Evolutionary conservation across 2,888 invertebrate genomes (phyloP), one percentile per base, ranked within the genome.

Genomic region (Lysandra coridon): DNA sequence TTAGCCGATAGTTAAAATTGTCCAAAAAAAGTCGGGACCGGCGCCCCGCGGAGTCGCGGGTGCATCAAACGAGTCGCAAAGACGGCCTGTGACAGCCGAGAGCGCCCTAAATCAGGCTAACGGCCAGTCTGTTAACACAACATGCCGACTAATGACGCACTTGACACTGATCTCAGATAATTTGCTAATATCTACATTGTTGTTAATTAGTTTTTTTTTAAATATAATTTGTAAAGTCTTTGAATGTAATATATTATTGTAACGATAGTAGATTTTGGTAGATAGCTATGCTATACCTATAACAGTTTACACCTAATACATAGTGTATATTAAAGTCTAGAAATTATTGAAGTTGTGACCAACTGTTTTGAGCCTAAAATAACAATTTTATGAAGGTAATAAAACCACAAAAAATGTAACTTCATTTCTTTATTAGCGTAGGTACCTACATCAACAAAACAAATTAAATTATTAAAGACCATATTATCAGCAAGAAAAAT

Each of bases 81-180:
- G 88, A 77, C 81, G 82, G 85, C 85, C 87, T 85, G 83, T 93
- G 94, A 94, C 94, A 94, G 92, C 93, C 92, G 92, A 93, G 93
- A 93, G 92, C 89, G 88, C 88, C 88, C 88, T 84, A 87, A 88
- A 87, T 88, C 87, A 87, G 87, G 89, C 89, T 91, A 86, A 86
- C 85, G 86, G 85, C 82, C 86, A 87, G 92, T 93, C 92, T 93
- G 92, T 93, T 93, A 88, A 90, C 89, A 90, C 88, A 91, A 92
- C 92, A 91, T 90, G 90, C 87, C 86, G 86, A 86, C 86, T 88
- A 88, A 90, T 88, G 90, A 90, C 89, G 90, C 88, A 87, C 88
- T 91, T 90, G 89, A 91, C 90, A 87, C 89, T 88, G 85, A 86
- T 82, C 60, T 78, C 60, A 62, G 69, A 69, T 69, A 14, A 69